phyloP scores from a whole-genome alignment of 2,113 vertebrate genomes.

The Python bivittatus region DNA sequence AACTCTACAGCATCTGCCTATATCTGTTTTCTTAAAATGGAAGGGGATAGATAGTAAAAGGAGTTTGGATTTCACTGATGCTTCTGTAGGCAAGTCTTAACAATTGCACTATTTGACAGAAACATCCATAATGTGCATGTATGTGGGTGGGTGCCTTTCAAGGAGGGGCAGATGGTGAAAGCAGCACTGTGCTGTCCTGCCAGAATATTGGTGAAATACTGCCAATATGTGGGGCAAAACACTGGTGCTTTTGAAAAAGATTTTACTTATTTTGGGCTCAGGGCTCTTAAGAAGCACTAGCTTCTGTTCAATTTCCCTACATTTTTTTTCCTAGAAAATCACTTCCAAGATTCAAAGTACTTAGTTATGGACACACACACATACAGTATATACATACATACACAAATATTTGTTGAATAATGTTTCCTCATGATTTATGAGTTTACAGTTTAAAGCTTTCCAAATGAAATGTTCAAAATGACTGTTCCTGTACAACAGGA shows the following conservation, averaged over 20 bases:
- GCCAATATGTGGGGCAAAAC: neutral
- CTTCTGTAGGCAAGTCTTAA: conserved; percentile 12
- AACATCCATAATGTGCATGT: neutral
- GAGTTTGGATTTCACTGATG: conserved; percentile 5
- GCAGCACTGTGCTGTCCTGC: neutral
- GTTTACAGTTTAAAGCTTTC: neutral
- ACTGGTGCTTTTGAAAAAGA: neutral
- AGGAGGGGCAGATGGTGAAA: neutral
- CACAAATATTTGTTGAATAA: neutral
- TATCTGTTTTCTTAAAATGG: conserved; percentile 9
- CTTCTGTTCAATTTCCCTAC: neutral
- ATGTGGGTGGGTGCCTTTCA: neutral
- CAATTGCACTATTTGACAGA: neutral
- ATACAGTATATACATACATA: neutral
- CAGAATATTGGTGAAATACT: neutral
- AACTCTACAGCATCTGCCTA: neutral
- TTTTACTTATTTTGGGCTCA: neutral
- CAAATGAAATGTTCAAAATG: neutral
- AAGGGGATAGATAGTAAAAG: conserved; percentile 16
- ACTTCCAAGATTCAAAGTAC: neutral
- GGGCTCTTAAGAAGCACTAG: neutral
- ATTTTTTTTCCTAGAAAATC: neutral
- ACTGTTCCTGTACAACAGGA: neutral
- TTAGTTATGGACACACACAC: neutral
- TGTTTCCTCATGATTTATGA: neutral